Conservation (phyloP, 2,888 invertebrate genomes). For the Hyposoter didymator region DNA sequence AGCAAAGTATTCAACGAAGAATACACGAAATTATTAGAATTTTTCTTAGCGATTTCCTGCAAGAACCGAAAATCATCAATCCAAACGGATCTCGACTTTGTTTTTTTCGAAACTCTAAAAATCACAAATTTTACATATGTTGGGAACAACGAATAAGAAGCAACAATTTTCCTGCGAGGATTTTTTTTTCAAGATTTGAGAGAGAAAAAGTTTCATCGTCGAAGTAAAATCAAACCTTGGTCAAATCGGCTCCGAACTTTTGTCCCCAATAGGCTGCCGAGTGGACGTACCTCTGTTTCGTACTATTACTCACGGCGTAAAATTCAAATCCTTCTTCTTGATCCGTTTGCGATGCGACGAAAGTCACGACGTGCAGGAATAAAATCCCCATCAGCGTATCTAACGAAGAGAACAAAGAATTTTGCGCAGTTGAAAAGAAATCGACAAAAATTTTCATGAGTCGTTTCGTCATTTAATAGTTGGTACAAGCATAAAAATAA, state of each 20-base stretch:
- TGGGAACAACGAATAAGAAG: no score
- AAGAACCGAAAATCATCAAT: neutral
- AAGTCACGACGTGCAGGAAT: neutral
- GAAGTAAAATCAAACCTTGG: neutral
- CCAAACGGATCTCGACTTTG: neutral
- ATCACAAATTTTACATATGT: no score
- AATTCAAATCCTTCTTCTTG: neutral
- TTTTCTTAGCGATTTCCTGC: slow-evolving; percentile 5
- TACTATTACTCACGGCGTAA: neutral
- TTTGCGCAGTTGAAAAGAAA: neutral
- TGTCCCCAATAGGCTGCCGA: neutral
- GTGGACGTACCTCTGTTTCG: neutral
- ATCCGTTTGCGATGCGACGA: neutral
- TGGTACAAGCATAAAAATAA: no score
- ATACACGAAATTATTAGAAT: slow-evolving; percentile 73
- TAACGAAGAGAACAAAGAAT: neutral
- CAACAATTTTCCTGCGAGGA: no score
- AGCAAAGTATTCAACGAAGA: slow-evolving; percentile 81
- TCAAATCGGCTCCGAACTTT: neutral
- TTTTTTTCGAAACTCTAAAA: neutral
- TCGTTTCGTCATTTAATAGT: no score
- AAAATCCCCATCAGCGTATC: neutral
- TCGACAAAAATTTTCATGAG: neutral
- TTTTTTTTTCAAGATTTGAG: no score
- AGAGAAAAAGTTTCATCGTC: neutral